Conservation (phyloP, 2,888 invertebrate species). For the Proisotoma minuta region DNA sequence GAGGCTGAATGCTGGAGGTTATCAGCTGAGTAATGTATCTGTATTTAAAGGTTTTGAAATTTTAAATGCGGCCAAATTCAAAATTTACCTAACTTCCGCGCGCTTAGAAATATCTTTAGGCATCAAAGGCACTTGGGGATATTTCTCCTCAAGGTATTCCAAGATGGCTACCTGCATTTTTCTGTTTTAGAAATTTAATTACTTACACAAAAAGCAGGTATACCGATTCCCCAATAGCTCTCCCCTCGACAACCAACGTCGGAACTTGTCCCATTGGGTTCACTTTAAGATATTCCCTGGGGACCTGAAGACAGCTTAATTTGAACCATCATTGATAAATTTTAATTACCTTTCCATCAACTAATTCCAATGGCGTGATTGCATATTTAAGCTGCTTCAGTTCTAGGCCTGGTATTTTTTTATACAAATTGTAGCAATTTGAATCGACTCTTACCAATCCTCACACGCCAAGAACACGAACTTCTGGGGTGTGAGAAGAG, state of each 20-base stretch:
- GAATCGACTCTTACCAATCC: not conserved
- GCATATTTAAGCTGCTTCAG: not conserved
- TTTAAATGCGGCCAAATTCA: not conserved
- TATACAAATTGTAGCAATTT: not conserved
- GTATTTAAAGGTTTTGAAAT: slow-evolving; percentile 1
- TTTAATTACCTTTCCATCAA: no score
- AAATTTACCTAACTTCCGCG: slow-evolving; percentile 64
- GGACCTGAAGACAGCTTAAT: slow-evolving; percentile 46
- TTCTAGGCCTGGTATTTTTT: not conserved
- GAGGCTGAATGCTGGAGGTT: slow-evolving; percentile 88
- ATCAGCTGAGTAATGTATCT: slow-evolving; percentile 88
- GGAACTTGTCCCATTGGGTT: slow-evolving; percentile 97
- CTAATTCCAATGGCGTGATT: not conserved
- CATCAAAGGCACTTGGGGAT: slow-evolving; percentile 76
- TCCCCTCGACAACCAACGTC: slow-evolving; percentile 64
- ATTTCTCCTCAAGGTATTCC: slow-evolving; percentile 91
- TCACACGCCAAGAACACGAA: not conserved
- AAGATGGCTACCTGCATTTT: slow-evolving; percentile 64
- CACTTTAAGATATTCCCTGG: slow-evolving; percentile 76
- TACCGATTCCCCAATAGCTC: slow-evolving; percentile 64
- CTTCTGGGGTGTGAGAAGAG: not conserved
- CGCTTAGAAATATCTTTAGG: slow-evolving; percentile 83
- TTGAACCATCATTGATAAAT: not conserved
- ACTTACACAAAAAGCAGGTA: slow-evolving; percentile 45
- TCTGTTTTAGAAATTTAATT: not conserved